Base-by-base conservation (phyloP, 2,113 vertebrate species). In the Cyprinodon variegatus region DNA sequence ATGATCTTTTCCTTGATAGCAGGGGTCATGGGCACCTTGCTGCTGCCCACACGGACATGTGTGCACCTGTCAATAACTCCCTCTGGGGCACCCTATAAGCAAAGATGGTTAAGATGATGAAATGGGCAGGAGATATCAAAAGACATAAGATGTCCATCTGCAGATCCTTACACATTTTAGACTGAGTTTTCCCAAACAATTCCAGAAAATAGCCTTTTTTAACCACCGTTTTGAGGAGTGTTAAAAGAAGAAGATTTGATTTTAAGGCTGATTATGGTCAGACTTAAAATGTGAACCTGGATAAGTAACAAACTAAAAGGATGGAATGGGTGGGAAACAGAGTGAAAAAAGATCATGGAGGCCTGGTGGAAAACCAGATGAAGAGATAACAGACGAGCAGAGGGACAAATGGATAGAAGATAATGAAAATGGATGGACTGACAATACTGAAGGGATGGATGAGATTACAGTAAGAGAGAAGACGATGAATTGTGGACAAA, bases 61-160 rank as follows among this genome's bases (percentile, higher is more conserved):
- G 97, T 97, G 85, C 98, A 99, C 76, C 98, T 94, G 90, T 99
- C 98, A 20, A 99, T 96, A 50, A 99, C 96, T 61, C 98, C 97
- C 91, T 99, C 98, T 0, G 98, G 98, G 73, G 98, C 98, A 4
- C 98, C 98, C 98, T 99, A 61, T 5, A 72, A 74, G 12, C 3
- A 85, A 1, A 20, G 15, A 84, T 17, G 40, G 40, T 79, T 2
- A 46, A n/a, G 12, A 14, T 9, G 29, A 50, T 2, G 1, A 38
- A 10, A 39, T 38, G 2, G 2, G 64, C 13, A 61, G 4, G 50
- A 57, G 14, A 57, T 20, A 20, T 1, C 17, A n/a, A 53, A 8
- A 14, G n/a, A 20, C 14, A 57, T 20, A 57, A 57, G 8, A n/a
- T n/a, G 50, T 57, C 20, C 10, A 20, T n/a, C 50, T 57, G 2